Conservation (phyloP, 2,888 invertebrate genomes). For the Galerucella calmariensis region DNA sequence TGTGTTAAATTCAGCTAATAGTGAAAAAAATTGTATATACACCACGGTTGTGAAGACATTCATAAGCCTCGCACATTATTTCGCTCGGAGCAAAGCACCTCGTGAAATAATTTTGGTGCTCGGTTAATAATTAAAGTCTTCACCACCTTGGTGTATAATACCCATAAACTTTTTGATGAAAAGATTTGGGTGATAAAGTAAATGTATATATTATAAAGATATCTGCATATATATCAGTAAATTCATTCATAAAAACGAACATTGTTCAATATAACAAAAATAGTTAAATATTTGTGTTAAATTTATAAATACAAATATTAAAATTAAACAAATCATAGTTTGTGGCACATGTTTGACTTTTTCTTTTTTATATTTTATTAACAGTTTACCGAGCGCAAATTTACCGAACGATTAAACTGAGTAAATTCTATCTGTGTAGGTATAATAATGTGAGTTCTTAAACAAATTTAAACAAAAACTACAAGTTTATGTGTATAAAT, state of each 20-base stretch:
- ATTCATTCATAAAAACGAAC: constrained; percentile 48
- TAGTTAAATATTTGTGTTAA: constrained; percentile 59
- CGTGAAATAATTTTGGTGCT: too few relatives aligned
- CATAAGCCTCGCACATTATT: too few relatives aligned
- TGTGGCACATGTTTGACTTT: constrained; percentile 52
- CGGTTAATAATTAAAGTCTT: too few relatives aligned
- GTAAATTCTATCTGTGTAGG: constrained; percentile 49
- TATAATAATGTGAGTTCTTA: constrained; percentile 42
- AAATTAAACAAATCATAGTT: constrained; percentile 53
- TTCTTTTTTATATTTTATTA: constrained; percentile 52
- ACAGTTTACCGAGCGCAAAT: constrained; percentile 58
- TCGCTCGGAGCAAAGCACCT: too few relatives aligned
- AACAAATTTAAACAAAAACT: constrained; percentile 50
- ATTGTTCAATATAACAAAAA: constrained; percentile 53
- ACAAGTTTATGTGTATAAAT: constrained; percentile 52
- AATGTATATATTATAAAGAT: constrained; percentile 16
- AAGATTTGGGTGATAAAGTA: constrained; percentile 1
- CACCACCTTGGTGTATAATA: too few relatives aligned
- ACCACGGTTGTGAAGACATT: too few relatives aligned
- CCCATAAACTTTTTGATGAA: constrained; percentile 7
- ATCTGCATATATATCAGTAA: neutral
- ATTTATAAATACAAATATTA: constrained; percentile 50
- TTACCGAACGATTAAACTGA: constrained; percentile 57
- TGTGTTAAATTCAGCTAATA: too few relatives aligned
- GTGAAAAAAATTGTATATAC: too few relatives aligned